A percentile compares a stretch with the other conserved stretches of the same genome.
Conservation (phyloP, 2,797 vertebrate species). For the Zenarchopterus dispar region DNA sequence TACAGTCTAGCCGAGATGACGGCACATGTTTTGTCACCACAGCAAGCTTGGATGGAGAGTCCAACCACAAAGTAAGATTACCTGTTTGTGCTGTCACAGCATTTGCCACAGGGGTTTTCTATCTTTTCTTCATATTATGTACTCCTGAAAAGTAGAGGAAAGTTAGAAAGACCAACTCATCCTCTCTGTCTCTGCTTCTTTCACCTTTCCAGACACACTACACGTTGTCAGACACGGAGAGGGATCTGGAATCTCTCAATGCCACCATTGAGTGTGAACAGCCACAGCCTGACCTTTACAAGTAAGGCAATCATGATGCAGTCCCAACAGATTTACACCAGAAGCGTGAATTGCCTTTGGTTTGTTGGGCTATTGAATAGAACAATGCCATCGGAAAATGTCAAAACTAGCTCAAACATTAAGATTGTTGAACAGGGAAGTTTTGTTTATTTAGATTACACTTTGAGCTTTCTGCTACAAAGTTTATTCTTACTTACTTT, state of each 20-base stretch:
- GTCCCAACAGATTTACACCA: constrained; percentile 55
- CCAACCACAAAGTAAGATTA: constrained; percentile 92
- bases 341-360: constrained; percentile 25
- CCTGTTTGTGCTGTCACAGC: neutral
- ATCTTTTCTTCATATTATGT: neutral
- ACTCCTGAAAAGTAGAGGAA: constrained; percentile 2
- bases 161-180: constrained; percentile 29
- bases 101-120: constrained; percentile 4
- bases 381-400: constrained; percentile 29
- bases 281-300: constrained; percentile 98
- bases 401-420: constrained; percentile 4
- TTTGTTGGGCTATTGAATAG: constrained; percentile 22
- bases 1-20: constrained; percentile 89
- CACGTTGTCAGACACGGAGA: constrained; percentile 88
- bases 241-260: constrained; percentile 86
- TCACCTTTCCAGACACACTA: constrained; percentile 88
- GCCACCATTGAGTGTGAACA: constrained; percentile 97
- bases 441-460: neutral
- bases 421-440: neutral
- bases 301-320: constrained; percentile 83
- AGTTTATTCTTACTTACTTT: constrained; percentile 9
- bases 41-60: constrained; percentile 97
- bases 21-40: constrained; percentile 95
- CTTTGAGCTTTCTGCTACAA: neutral
- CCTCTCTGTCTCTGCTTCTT: constrained; percentile 21